Percentiles rank a stretch among this genome's conserved stretches.
Conservation (phyloP, 2,797 vertebrate genomes). For the Mormyrus proboscirostris region DNA sequence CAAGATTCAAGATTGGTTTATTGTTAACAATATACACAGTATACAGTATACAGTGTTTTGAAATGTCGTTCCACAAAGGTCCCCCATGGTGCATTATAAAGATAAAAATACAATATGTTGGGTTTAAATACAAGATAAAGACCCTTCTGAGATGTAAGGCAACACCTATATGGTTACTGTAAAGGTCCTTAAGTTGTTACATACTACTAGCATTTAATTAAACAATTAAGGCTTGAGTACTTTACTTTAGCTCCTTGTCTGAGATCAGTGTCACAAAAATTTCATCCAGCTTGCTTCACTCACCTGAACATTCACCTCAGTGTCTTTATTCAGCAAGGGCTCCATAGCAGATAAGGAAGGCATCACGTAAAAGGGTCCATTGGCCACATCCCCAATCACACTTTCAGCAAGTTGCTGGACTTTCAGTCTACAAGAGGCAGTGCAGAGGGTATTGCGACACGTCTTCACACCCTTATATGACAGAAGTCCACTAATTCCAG, state of each 20-base stretch:
- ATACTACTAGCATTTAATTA: not conserved
- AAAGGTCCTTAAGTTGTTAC: not conserved
- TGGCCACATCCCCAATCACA: constrained; percentile 38
- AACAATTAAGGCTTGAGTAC: not conserved
- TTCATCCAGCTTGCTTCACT: constrained; percentile 22
- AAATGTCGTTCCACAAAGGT: no score
- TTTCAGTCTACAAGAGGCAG: constrained; percentile 26
- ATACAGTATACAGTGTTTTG: no score
- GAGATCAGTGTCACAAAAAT: not conserved
- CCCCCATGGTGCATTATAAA: no score
- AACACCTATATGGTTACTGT: not conserved
- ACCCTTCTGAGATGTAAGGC: not conserved
- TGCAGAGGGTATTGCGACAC: no score
- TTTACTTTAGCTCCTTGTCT: not conserved
- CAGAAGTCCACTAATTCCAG: not conserved
- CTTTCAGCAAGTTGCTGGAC: not conserved
- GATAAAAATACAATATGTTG: not conserved
- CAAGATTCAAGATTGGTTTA: no score
- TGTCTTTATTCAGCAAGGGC: not conserved
- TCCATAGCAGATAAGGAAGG: constrained; percentile 38
- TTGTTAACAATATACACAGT: no score
- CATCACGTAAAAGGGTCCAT: constrained; percentile 33
- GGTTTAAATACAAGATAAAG: not conserved
- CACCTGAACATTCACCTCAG: constrained; percentile 47
- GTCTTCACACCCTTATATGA: not conserved